A percentile compares a stretch with the other conserved stretches of the same genome.
Conservation (phyloP, 37 sponge, comb jelly and placozoan species). For the Bolinopsis microptera region DNA sequence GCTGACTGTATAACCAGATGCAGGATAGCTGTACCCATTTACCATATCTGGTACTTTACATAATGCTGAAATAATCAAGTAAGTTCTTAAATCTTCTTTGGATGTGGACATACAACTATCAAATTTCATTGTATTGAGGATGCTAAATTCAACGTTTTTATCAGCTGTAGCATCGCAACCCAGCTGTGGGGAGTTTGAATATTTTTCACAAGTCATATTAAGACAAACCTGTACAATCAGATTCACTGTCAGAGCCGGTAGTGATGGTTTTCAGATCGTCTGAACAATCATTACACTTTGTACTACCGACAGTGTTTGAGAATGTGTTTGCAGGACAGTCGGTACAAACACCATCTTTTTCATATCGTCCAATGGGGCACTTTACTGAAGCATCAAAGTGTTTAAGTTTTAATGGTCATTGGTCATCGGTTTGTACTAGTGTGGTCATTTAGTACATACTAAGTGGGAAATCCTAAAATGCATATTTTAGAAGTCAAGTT, state of each 20-base stretch:
- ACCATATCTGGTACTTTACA: background rate
- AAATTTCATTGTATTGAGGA: no score
- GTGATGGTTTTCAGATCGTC: background rate
- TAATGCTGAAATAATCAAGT: background rate
- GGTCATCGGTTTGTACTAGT: no score
- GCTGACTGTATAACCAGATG: background rate
- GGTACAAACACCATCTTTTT: conserved; percentile 37
- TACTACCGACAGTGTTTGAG: background rate
- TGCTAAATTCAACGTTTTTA: no score
- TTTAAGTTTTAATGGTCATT: no score
- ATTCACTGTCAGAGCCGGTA: background rate
- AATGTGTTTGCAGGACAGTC: background rate
- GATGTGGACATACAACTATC: no score
- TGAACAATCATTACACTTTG: background rate
- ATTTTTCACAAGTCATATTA: no score
- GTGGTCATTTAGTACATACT: no score
- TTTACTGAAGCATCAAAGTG: background rate
- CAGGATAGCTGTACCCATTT: background rate
- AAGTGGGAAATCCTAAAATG: no score
- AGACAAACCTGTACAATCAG: background rate
- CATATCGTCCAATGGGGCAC: background rate
- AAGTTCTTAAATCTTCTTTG: no score
- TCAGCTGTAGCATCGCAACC: no score
- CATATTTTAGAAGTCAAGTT: no score
- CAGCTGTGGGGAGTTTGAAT: no score